Base-by-base conservation (phyloP, 1,140 invertebrate genomes). In the Diachasma alloeum region DNA sequence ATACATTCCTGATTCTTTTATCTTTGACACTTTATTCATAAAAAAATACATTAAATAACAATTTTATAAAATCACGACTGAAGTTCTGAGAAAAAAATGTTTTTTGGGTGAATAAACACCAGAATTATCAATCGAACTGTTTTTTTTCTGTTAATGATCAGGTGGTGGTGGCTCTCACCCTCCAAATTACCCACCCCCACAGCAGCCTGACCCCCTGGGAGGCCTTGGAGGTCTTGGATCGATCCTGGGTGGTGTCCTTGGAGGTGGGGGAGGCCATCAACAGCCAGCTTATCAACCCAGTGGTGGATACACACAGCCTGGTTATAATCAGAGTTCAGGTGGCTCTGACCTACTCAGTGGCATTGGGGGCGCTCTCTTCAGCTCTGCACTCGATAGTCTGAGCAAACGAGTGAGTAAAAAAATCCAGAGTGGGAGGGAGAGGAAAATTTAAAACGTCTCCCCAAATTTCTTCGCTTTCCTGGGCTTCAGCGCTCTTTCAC, bases 341-440 rank as follows among this genome's bases (percentile, higher is more conserved):
- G 73, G 78, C n/a, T 79, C 81, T n/a, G 83, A 87, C 80, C 73
- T 90, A 3, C 68, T 89, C 0, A 83, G 84, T 17, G 84, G 83
- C 63, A 66, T 90, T 66, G 87, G 87, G 5, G 83, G 83, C 15
- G 80, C 84, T n/a, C 78, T 90, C 1, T 79, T 90, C 0, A 87
- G 79, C 73, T 87, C 88, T 3, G 89, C 87, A 53, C 72, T 90
- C 0, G 87, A 86, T 22, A 83, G 85, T 69, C 76, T 89, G 0
- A 79, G 76, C 4, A 90, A 89, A 78, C 81, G 81, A 56, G 83
- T 81, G 56, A 81, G 80, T 81, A 78, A 42, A 59, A 79, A 79
- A 17, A 42, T 37, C 1, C 73, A 69, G 13, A 42, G 72, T 13
- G 24, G 4, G 2, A 63, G 11, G 59, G 10, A 31, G 6, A 17